Evolutionary conservation across 2,888 invertebrate genomes (phyloP).

Genomic region (Masnerella sp.): DNA sequence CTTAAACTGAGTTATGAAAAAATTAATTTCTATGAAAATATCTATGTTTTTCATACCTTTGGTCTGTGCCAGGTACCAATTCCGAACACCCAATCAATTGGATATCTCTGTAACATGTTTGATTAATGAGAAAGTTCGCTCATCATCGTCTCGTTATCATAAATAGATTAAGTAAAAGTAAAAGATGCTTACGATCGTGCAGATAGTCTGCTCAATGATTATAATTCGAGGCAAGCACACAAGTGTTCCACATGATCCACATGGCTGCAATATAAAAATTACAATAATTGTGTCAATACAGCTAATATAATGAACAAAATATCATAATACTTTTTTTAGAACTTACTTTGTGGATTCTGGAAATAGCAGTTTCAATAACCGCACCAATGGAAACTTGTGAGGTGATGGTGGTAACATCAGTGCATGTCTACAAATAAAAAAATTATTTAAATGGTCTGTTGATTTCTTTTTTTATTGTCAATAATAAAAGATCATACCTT

Average conservation of each 20-base stretch:
- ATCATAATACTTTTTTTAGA: not conserved
- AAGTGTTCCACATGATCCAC: not conserved
- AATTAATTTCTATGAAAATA: too few relatives aligned
- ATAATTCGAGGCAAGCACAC: not conserved
- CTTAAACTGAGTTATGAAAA: too few relatives aligned
- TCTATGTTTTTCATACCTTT: not conserved
- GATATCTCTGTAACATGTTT: conserved; percentile 2
- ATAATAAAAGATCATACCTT: too few relatives aligned
- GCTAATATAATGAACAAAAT: not conserved
- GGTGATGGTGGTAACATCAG: not conserved
- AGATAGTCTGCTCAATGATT: not conserved
- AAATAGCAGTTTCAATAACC: not conserved
- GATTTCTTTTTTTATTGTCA: not conserved
- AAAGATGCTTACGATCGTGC: not conserved
- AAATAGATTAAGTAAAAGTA: not conserved
- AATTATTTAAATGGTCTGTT: not conserved
- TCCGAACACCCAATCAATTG: conserved; percentile 1
- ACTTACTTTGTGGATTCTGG: not conserved
- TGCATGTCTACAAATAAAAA: not conserved
- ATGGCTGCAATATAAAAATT: not conserved
- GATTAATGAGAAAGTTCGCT: not conserved
- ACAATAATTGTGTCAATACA: not conserved
- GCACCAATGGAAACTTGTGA: not conserved
- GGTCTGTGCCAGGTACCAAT: not conserved
- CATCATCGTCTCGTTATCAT: not conserved